Evolutionary conservation across 2,113 vertebrate species (phyloP).

Genomic region (Pandion haliaetus): DNA sequence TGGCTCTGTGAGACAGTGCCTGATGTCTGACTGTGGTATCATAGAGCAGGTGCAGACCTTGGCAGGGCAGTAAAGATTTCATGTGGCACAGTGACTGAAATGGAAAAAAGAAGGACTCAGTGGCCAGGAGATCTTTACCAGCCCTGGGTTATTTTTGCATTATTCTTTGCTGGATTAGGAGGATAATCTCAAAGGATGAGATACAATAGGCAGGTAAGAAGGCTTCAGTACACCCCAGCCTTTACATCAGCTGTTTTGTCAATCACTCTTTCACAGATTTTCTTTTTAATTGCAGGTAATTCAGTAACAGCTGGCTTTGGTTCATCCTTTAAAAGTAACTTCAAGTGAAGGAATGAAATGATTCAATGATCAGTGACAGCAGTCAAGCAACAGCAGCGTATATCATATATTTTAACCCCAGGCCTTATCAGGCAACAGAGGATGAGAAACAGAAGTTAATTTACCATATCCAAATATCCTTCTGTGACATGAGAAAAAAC

Average conservation of each 20-base stretch:
- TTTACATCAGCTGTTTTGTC: background rate
- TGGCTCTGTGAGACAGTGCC: background rate
- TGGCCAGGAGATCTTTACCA: background rate
- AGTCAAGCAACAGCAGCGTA: background rate
- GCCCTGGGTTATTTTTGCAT: background rate
- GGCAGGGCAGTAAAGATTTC: background rate
- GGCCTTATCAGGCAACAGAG: background rate
- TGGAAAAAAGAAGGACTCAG: background rate
- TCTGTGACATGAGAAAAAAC: background rate
- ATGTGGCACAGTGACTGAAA: background rate
- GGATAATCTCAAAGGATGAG: background rate
- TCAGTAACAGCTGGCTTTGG: background rate
- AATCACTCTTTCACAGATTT: background rate
- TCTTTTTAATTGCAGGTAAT: background rate
- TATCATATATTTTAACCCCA: background rate
- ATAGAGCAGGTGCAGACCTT: background rate
- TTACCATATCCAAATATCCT: background rate
- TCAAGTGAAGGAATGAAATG: background rate
- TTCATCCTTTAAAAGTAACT: background rate
- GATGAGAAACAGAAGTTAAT: background rate
- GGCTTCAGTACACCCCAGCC: background rate
- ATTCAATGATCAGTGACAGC: background rate
- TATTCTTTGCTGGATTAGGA: background rate
- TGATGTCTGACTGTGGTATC: accelerated
- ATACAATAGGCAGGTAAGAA: background rate